Percentiles rank a stretch among this genome's conserved stretches.
Evolutionary conservation across 2,113 vertebrate genomes (phyloP).

Genomic region (Bothrops jararaca): DNA sequence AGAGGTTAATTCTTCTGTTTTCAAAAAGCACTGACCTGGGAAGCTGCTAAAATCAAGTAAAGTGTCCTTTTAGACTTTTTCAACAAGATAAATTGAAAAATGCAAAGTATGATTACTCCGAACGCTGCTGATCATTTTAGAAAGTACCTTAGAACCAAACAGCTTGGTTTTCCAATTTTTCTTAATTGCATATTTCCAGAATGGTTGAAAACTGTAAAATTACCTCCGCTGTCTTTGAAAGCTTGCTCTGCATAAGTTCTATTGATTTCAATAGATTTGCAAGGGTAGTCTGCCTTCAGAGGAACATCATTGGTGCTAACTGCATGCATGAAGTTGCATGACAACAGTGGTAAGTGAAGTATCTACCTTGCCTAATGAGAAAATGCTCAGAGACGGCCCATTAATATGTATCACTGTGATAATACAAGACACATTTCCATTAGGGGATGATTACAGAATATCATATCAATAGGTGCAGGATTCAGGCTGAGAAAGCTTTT

Average conservation of each 20-base stretch:
- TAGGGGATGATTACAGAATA: neutral
- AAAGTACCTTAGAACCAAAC: neutral
- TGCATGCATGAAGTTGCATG: neutral
- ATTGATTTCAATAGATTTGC: neutral
- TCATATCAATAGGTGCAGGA: neutral
- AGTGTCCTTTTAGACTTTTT: neutral
- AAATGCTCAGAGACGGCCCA: neutral
- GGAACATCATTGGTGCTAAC: neutral
- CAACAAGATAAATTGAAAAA: neutral
- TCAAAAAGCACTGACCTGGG: neutral
- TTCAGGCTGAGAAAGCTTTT: neutral
- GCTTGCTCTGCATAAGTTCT: neutral
- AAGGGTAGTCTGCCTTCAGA: neutral
- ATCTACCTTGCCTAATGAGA: neutral
- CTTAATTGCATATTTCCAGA: neutral
- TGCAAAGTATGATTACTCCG: neutral
- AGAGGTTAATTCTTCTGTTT: neutral
- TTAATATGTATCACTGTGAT: neutral
- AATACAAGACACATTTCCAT: neutral
- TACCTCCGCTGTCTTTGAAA: neutral
- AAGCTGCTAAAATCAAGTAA: neutral
- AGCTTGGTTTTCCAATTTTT: neutral
- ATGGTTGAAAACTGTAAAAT: neutral
- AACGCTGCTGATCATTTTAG: neutral
- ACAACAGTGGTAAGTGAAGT: neutral